Percentiles rank a stretch among this genome's conserved stretches.
phyloP scores from a whole-genome alignment of 1,140 invertebrate genomes.

The Drosophila subpulchrella region DNA sequence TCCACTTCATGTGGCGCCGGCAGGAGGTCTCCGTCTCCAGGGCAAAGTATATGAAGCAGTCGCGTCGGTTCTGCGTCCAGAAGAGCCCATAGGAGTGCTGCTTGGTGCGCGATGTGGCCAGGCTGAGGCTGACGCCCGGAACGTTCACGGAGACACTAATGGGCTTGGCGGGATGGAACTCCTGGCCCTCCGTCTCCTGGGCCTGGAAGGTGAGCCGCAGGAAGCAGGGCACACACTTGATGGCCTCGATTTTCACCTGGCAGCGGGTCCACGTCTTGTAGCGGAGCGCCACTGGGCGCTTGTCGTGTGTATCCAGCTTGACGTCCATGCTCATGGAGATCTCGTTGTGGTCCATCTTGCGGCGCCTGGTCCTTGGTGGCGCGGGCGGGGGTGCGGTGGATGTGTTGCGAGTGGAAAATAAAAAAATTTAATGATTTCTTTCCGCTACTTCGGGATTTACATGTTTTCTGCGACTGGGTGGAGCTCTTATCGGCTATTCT shows the following conservation, averaged over 20 bases:
- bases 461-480: constrained; percentile 38
- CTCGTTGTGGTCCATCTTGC: constrained; percentile 77
- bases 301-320: constrained; percentile 82
- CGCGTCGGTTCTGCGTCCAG: constrained; percentile 82
- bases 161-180: constrained; percentile 18
- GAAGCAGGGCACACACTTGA: constrained; percentile 83
- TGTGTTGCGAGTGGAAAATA: constrained; percentile 56
- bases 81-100: constrained; percentile 77
- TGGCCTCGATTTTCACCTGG: constrained; percentile 81
- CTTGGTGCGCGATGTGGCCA: constrained; percentile 80
- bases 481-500: constrained; percentile 42
- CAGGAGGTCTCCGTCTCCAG: constrained; percentile 72
- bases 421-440: constrained; percentile 44
- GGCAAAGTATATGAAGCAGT: constrained; percentile 81
- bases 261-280: constrained; percentile 80
- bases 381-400: constrained; percentile 8
- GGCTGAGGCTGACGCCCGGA: constrained; percentile 70
- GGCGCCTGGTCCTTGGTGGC: constrained; percentile 1
- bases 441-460: constrained; percentile 18
- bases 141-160: constrained; percentile 77
- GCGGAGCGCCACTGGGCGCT: constrained; percentile 68
- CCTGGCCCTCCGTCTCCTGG: not conserved
- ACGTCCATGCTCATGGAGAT: constrained; percentile 82
- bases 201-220: constrained; percentile 70
- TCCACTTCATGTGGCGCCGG: constrained; percentile 82